Base-by-base conservation (phyloP, 2,797 vertebrate genomes). In the Eulemur mongoz region DNA sequence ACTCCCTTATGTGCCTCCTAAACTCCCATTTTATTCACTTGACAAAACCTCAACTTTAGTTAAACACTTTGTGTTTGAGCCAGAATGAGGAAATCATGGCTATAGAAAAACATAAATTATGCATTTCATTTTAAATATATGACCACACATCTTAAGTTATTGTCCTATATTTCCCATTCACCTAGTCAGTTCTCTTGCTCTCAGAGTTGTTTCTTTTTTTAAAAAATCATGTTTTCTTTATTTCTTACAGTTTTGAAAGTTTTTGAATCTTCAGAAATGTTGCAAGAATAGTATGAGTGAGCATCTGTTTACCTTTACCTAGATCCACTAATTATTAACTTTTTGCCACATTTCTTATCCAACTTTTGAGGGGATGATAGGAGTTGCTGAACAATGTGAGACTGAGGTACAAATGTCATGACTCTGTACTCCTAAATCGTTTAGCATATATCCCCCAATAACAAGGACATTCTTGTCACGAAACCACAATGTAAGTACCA, bases 81-180 rank as follows among this genome's bases (percentile, higher is more conserved):
- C 22, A 82, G 61, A 86, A 94, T 22, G 75, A 12, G 67, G 50
- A 40, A 61, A 69, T 63, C 14, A 32, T 75, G 38, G 35, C 38
- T 91, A 25, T 92, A 72, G 67, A 84, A 88, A 90, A 97, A 89
- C 23, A 73, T 32, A 85, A 96, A 69, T 15, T 23, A 2, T 69
- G 2, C 15, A 35, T 89, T 94, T 92, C 10, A 57, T 23, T 48
- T 89, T 76, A 76, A 86, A 61, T 75, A 57, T 54, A 43, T 75
- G 52, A 81, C 57, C 72, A 69, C 63, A 81, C 6, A 57, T 70
- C 50, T 89, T 30, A 80, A 80, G 25, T 89, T 52, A 80, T 78
- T 23, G 43, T 50, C 20, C 54, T 67, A 11, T 69, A 48, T 65
- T 89, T 92, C n/a, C 52, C 45, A 25, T 40, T 91, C 52, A 22